Base-by-base conservation (phyloP, 2,888 invertebrate genomes). In the Nemotelus nigrinus region DNA sequence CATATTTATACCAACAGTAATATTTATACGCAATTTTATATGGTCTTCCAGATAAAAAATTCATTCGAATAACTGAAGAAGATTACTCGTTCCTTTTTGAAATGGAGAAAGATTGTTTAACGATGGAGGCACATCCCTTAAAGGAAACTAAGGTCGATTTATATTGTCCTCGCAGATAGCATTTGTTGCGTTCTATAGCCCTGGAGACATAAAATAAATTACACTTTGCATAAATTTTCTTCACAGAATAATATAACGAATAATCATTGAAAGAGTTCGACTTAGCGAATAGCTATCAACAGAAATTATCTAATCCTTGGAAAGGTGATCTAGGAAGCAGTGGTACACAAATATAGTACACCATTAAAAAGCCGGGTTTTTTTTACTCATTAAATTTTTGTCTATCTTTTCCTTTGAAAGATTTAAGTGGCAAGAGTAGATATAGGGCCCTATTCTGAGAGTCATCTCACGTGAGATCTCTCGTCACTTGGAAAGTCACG, bases 1-100 rank as follows among this genome's bases (percentile, higher is more conserved):
- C 79, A 72, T 78, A 78, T 77, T 79, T 78, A 77, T 79, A 79
- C 79, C 63, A 78, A 72, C 77, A 78, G 76, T 76, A 67, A 79
- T 79, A 78, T 79, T 79, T 79, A 76, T 79, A 78, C 67, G 77
- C 78, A 78, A 78, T 79, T 79, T 79, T 79, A 78, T 79, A 79
- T 78, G 77, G 74, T 76, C 67, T 77, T 78, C 76, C 53, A 72
- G 78, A 79, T 79, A 78, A 79, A 79, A 79, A 78, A 79, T 79
- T 79, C 78, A 79, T 79, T 78, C 72, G 74, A 71, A 72, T 75
- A 79, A 78, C 77, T 76, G 79, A 72, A 79, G 78, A 78, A 76
- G 78, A 43, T 76, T 76, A 43, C 44, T 44, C 53, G 41, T 64
- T 50, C 53, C 53, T 65, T 65, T 44, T 57, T 39, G 44, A 72